phyloP scores from a whole-genome alignment of 2,113 vertebrate species.

The Rissa tridactyla region DNA sequence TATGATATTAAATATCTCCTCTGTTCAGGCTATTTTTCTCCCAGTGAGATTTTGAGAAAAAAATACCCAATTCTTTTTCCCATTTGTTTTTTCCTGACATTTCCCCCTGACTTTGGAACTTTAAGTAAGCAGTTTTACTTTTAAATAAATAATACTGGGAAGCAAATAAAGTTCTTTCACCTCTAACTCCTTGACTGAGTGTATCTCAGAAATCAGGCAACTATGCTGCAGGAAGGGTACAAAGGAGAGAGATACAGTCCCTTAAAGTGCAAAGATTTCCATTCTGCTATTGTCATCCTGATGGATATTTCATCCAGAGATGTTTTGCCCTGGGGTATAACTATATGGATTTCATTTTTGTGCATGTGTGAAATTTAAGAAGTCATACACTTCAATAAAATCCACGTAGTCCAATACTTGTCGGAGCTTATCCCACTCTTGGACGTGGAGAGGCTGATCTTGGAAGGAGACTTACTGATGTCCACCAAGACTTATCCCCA shows the following conservation, averaged over 20 bases:
- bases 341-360: neutral
- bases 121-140: neutral
- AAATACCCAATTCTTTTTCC: rapidly evolving
- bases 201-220: neutral
- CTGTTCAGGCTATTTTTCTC: neutral
- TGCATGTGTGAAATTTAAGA: rapidly evolving
- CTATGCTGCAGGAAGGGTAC: neutral
- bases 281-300: neutral
- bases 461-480: neutral
- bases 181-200: rapidly evolving
- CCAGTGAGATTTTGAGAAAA: neutral
- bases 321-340: neutral
- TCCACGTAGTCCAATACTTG: neutral
- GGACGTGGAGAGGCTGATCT: neutral
- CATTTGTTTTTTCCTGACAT: neutral
- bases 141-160: neutral
- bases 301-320: neutral
- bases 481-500: neutral
- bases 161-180: neutral
- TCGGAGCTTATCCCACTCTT: neutral
- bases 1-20: neutral
- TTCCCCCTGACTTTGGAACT: neutral
- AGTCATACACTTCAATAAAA: neutral
- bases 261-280: neutral
- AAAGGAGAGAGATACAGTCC: neutral